Evolutionary conservation across 2,797 vertebrate genomes (phyloP).

Genomic region (Clarias pachynema): DNA sequence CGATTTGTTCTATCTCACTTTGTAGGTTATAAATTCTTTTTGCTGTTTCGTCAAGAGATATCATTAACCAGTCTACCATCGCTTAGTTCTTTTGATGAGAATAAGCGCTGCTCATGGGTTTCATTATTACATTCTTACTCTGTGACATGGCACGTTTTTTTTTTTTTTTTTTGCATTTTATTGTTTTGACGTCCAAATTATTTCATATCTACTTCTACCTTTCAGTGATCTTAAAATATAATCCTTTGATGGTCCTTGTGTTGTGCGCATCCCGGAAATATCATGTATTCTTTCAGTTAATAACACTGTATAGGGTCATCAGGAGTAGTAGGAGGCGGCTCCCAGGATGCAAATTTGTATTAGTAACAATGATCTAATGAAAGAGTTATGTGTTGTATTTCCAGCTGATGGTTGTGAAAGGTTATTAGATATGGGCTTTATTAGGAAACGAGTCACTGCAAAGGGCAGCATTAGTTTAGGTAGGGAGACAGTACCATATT

Average conservation of each 20-base stretch:
- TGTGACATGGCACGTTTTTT: neutral
- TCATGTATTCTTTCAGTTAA: conserved; percentile 10
- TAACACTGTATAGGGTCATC: neutral
- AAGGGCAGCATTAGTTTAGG: conserved; percentile 24
- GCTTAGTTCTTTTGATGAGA: neutral
- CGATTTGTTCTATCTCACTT: neutral
- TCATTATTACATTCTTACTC: neutral
- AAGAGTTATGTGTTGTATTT: conserved; percentile 28
- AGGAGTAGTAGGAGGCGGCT: neutral
- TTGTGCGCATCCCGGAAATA: neutral
- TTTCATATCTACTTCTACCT: conserved; percentile 9
- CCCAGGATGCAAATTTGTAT: neutral
- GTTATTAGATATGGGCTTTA: conserved; percentile 16
- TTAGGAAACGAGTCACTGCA: conserved; percentile 35
- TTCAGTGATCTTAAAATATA: neutral
- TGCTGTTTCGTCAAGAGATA: neutral
- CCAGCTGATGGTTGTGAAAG: conserved; percentile 32
- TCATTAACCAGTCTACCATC: neutral
- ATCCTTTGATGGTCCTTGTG: neutral
- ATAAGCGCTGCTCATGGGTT: neutral
- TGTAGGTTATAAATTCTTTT: neutral
- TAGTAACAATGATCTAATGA: conserved; percentile 22
- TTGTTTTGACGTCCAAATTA: neutral
- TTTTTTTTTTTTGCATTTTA: conserved; percentile 5
- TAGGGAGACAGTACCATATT: conserved; percentile 22